Evolutionary conservation across 1,140 invertebrate species (phyloP), one percentile per base, ranked within the genome.

Genomic region (Pectinophora gossypiella): DNA sequence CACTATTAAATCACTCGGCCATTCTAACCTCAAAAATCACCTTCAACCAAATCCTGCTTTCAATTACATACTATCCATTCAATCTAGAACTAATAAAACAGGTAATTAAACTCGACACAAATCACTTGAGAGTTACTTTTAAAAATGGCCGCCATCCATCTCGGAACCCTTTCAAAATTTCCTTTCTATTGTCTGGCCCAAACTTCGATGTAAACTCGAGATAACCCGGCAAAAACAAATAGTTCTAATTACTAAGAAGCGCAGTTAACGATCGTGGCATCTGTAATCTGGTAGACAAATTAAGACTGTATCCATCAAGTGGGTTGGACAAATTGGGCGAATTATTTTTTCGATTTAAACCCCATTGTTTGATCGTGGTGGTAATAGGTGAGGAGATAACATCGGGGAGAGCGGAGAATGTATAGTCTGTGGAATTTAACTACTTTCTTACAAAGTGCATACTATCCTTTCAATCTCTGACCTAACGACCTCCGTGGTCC

Each of bases 271-370:
- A 73, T 76, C 74, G 57, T 38, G 56, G 46, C 70, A 58, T 72
- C 61, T 70, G 63, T 75, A 76, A 72, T 76, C 72, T 74, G 59
- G 58, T 61, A 62, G 72, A 77, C 68, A 68, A 75, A 76, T 74
- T 32, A 32, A 32, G 27, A 51, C 55, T 22, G 9, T 12, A 32
- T 32, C 27, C 27, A 1, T 32, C 27, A 32, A n/a, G 1, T 3
- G 9, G 27, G 9, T n/a, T n/a, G 27, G 27, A 32, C 27, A 32
- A 32, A 32, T 32, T 32, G 58, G 54, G 48, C 59, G 62, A 73
- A 79, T 82, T 85, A 85, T 82, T 82, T 81, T 85, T 85, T 82
- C 75, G 73, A 82, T 80, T 82, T 78, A 50, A 49, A 23, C 55
- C 46, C 75, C 72, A 82, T 85, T 85, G 81, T 85, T 82, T 82